Evolutionary conservation across 2,888 invertebrate species (phyloP), one percentile per base, ranked within the genome.

Genomic region (Erebia ligea): DNA sequence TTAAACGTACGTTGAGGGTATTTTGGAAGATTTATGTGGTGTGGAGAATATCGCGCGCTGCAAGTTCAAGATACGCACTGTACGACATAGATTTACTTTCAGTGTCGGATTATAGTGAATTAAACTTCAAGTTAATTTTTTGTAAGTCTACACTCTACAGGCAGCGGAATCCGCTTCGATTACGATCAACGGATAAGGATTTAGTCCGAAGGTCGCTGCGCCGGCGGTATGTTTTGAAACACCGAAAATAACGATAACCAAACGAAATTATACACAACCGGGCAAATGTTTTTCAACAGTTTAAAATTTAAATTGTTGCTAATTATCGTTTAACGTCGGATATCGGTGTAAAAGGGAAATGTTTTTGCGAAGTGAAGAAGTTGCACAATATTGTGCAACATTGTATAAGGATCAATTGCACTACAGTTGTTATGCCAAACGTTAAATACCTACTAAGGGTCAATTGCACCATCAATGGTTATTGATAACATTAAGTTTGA

Each of bases 171-270:
- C 48, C 62, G 62, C 15, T 13, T 48, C 19, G 48, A 45, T 62
- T 62, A 62, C 21, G 19, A 62, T 62, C 48, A 48, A 21, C 48
- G 48, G 62, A 62, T 64, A 59, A 59, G 15, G 15, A 25, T 59
- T 40, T 54, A 9, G 64, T 34, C 17, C 64, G 64, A 64, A 63
- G 64, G 64, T 52, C 64, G 64, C 34, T 52, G 40, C 25, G 34
- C 34, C 64, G 45, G 4, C 57, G 25, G 5, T 21, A 10, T 25
- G 8, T 63, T 48, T 21, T 34, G 25, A 63, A 63, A 63, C 21
- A 50, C 40, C 42, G 10, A 10, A 45, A 45, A 57, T 57, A 45
- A n/a, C 15, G 21, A 48, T 48, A 62, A 48, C 56, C 21, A 6
- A 19, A 62, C 62, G 48, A 62, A 62, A 62, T 48, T 21, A 62